phyloP scores from a whole-genome alignment of 2,888 invertebrate genomes.

The Perdita meconis region DNA sequence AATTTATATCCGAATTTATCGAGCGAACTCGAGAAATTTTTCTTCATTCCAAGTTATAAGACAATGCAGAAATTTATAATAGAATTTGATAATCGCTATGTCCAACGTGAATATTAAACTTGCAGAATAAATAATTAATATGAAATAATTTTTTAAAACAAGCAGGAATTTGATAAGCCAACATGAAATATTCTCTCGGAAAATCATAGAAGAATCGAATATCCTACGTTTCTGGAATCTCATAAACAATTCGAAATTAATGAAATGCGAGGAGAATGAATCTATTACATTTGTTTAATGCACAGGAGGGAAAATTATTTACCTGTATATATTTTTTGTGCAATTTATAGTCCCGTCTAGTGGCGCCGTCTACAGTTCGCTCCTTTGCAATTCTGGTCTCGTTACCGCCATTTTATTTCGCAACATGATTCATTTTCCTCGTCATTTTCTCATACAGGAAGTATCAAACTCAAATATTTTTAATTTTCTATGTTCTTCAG shows the following conservation, averaged over 20 bases:
- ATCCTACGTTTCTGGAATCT: not conserved
- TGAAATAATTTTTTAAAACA: not conserved
- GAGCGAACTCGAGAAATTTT: conserved; percentile 5
- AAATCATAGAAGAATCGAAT: not conserved
- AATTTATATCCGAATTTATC: conserved; percentile 32
- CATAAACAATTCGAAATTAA: not conserved
- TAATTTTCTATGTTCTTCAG: not conserved
- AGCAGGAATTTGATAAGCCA: not conserved
- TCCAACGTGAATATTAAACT: not conserved
- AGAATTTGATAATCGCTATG: not conserved
- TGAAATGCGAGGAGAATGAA: not conserved
- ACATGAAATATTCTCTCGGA: not conserved
- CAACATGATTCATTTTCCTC: conserved; percentile 42
- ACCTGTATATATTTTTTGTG: not conserved
- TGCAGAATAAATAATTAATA: not conserved
- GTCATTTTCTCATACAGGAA: not conserved
- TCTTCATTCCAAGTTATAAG: not conserved
- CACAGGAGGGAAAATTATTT: not conserved
- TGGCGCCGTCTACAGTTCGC: conserved; percentile 65
- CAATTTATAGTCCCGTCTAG: conserved; percentile 45
- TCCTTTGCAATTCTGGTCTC: conserved; percentile 36
- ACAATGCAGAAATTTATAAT: not conserved
- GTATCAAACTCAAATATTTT: not conserved
- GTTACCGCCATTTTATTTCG: conserved; percentile 75
- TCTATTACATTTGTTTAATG: not conserved